Percentiles rank a stretch among this genome's conserved stretches.
These are phyloP conservation scores for Bactericera cockerelli DNA, from an alignment of 1,140 invertebrate genomes.

Conservation along the genomic window DNA sequence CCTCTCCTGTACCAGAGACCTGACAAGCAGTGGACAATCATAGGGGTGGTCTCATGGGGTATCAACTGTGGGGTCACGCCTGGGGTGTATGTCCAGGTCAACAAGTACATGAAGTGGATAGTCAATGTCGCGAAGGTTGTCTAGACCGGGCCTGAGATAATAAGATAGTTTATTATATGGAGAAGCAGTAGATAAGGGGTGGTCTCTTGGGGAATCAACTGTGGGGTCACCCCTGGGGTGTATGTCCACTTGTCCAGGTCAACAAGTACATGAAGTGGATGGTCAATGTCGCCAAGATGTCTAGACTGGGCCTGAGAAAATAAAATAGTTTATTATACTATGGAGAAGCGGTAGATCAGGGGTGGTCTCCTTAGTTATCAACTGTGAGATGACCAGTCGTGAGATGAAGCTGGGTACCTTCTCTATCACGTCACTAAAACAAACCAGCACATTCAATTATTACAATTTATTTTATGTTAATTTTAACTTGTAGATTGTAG, in stretches of 20 bases:
- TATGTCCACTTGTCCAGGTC: conserved; percentile 1
- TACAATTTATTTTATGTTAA: no score
- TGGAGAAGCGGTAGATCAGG: conserved; percentile 56
- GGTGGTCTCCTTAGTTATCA: conserved; percentile 42
- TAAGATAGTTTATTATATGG: no score
- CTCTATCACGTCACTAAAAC: no score
- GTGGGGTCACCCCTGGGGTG: conserved; percentile 24
- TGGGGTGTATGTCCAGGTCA: neutral
- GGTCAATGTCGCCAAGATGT: neutral
- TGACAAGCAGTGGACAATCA: conserved; percentile 47
- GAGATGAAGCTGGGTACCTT: no score
- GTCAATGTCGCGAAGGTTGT: neutral
- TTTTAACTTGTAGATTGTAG: no score
- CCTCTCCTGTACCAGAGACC: conserved; percentile 42
- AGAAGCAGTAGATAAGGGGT: conserved; percentile 59
- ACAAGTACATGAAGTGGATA: neutral
- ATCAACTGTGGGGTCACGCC: conserved; percentile 30
- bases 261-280: neutral
- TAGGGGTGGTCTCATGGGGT: conserved; percentile 57
- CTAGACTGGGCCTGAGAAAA: neutral
- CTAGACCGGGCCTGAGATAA: neutral
- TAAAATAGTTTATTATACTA: no score
- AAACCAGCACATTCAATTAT: no score
- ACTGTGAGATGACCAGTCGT: conserved; percentile 33
- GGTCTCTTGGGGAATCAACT: conserved; percentile 41